Base-by-base conservation (phyloP, 2,888 invertebrate species). In the Dendrolimus houi region DNA sequence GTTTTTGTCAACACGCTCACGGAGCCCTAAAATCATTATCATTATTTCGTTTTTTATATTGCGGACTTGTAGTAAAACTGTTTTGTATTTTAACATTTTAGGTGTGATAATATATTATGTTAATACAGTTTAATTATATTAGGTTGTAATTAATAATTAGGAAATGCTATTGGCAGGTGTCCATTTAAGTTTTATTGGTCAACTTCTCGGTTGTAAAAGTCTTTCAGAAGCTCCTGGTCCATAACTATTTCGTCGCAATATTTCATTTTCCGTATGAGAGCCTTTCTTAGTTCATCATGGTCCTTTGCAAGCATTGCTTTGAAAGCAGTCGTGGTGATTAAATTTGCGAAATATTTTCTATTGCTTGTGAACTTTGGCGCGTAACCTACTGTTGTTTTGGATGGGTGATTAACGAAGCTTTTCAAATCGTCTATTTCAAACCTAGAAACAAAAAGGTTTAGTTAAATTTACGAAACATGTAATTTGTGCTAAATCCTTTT, bases 291-390 rank as follows among this genome's bases (percentile, higher is more conserved):
- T 54, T 71, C 68, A 2, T 72, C 68, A 55, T 70, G 62, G 59
- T 89, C 87, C 42, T 64, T 71, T n/a, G 64, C 67, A n/a, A 87
- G 52, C 72, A 81, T 78, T 29, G 73, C 72, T 67, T 79, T 85
- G 57, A 87, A 88, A 0, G 62, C 72, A 1, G 70, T 56, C 41
- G 81, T 75, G 41, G 67, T 67, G 41, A 89, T 70, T 66, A 89
- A 64, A 61, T 89, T 87, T 8, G 85, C 83, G 56, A 89, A 86
- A 67, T 83, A 87, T 57, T 83, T 86, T 42, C 85, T 72, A 60
- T 88, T 86, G n/a, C 59, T 69, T 3, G 85, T 84, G 62, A 79
- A 82, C 62, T 76, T 79, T 12, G 79, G 81, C 1, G 77, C 74
- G 53, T 74, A 74, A 1, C 87, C 88, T 10, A 88, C 79, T 2